Base-by-base conservation (phyloP, 1,140 invertebrate species). In the Apocrypta bakeri region DNA sequence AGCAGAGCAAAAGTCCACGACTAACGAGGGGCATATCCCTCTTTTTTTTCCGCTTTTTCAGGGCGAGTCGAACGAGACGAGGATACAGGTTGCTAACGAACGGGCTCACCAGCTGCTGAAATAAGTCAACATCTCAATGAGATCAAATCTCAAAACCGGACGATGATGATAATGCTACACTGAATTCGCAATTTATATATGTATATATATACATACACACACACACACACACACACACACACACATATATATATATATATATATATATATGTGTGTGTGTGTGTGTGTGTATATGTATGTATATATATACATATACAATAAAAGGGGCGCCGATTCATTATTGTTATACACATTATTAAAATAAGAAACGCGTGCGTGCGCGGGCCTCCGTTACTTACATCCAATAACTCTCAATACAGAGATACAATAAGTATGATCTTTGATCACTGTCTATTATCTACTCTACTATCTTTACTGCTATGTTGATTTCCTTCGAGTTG, bases 1-100 rank as follows among this genome's bases (percentile, higher is more conserved):
- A 73, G 56, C 74, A 14, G 40, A 29, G 56, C 31, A 81, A 68
- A 71, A 77, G 63, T 81, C 80, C 84, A 84, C 27, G 73, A 75
- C 48, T 61, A 61, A 61, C 73, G 42, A 33, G n/a, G 29, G 21
- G 9, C 21, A 79, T 66, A 31, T 31, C 87, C 85, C 86, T 89
- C 87, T 88, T 85, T 90, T 90, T 88, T 88, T 87, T 87, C 85
- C 82, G 86, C 86, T 88, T 87, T 89, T 89, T 81, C 94, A 96
- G 95, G 95, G 95, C 87, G 95, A 95, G 86, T 96, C 95, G 92
- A 96, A 96, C 93, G 95, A 96, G 92, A 95, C 95, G 83, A 95
- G 96, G 92, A 96, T 96, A 92, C 95, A 95, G 83, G 95, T 96
- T 89, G 96, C 96, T 85, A 96, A 96, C 92, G 95, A 96, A 90